These are phyloP conservation scores for Phlogophora meticulosa DNA, from an alignment of 2,888 invertebrate genomes.

Conservation along the genomic window DNA sequence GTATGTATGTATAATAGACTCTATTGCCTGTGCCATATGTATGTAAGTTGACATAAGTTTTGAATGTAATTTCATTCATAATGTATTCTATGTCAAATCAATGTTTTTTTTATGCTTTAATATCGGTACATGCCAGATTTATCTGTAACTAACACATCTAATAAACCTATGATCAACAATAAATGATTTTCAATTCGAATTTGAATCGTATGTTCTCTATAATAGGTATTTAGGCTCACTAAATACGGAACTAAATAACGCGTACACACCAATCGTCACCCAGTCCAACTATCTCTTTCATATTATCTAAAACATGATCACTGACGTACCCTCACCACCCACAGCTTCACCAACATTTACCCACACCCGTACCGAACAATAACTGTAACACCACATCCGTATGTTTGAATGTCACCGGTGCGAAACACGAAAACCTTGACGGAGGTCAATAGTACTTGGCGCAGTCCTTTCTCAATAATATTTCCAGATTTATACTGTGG, in stretches of 20 bases:
- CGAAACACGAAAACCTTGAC: constrained; percentile 78
- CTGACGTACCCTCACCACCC: constrained; percentile 20
- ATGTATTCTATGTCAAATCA: too few species aligned
- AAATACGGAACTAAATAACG: constrained; percentile 13
- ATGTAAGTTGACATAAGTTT: too few species aligned
- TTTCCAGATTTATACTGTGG: constrained; percentile 57
- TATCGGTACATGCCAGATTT: too few species aligned
- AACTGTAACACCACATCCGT: constrained; percentile 74
- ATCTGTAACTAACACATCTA: too few species aligned
- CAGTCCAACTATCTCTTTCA: background rate
- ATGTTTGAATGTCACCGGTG: constrained; percentile 76
- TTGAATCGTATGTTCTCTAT: too few species aligned
- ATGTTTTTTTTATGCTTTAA: too few species aligned
- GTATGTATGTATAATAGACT: too few species aligned
- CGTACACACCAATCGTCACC: background rate
- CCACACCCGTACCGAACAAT: constrained; percentile 34
- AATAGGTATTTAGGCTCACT: background rate
- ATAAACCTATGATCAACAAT: too few species aligned
- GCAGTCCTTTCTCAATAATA: constrained; percentile 71
- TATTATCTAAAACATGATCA: background rate
- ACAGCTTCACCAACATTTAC: constrained; percentile 6
- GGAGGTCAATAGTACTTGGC: constrained; percentile 76
- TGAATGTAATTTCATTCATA: too few species aligned
- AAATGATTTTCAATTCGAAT: too few species aligned
- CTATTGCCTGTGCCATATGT: too few species aligned